Base-by-base conservation (phyloP, 2,113 vertebrate species). In the Brachypodius melanocephalos region DNA sequence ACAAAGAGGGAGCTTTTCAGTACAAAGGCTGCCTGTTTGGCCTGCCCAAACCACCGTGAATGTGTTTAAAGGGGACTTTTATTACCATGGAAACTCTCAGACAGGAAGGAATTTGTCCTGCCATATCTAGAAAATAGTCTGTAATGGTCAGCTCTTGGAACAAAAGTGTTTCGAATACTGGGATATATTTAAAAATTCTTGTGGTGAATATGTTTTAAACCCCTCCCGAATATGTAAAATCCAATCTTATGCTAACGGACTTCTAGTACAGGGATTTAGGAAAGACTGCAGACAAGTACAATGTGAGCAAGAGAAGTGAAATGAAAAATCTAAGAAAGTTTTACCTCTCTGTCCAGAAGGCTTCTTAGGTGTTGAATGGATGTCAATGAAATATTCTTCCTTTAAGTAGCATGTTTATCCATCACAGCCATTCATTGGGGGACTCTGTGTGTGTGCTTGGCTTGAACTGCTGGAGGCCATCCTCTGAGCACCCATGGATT, bases 1-100 rank as follows among this genome's bases (percentile, higher is more conserved):
- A 97, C 95, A 97, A 97, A 97, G 96, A 97, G 96, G 95, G 95
- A 97, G 96, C 96, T 97, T 97, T 97, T 95, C 95, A 97, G 95
- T 95, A 97, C 96, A 97, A 97, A 97, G 96, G 95, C 96, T 95
- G 96, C 95, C 96, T 97, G 96, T 97, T 97, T 97, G 96, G 96
- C 92, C 95, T 96, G 96, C 95, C 95, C 95, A 97, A 96, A 97
- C 95, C 95, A 96, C 95, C 88, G 95, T 97, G 95, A 96, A 97
- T 97, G 96, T 97, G 93, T 96, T 97, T 97, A 97, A 97, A 96
- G 95, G 96, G 96, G 96, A 97, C 96, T 97, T 96, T 96, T 96
- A 97, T 97, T 97, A 72, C 96, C 96, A 97, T 97, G 96, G 96
- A 96, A 97, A 97, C 96, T 96, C 95, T 97, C 95, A 96, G 96